A percentile compares a stretch with the other conserved stretches of the same genome.
phyloP scores from a whole-genome alignment of 2,888 invertebrate genomes.

The Latheticus oryzae region DNA sequence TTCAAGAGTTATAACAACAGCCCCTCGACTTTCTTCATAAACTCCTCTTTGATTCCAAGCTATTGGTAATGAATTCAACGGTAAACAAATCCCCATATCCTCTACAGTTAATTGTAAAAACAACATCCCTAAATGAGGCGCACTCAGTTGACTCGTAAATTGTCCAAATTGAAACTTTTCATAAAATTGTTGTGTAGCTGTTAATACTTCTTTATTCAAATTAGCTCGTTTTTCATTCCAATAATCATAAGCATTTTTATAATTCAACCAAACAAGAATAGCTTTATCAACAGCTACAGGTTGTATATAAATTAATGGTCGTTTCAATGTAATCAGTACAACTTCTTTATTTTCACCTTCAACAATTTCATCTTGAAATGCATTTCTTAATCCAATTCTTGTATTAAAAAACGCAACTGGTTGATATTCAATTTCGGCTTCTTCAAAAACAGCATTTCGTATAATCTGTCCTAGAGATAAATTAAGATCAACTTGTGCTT shows the following conservation, averaged over 20 bases:
- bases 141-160: slow-evolving; percentile 78
- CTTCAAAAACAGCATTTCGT: slow-evolving; percentile 94
- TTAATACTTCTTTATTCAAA: slow-evolving; percentile 87
- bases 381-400: slow-evolving; percentile 75
- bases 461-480: slow-evolving; percentile 94
- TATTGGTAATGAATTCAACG: slow-evolving; percentile 84
- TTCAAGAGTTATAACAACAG: slow-evolving; percentile 95
- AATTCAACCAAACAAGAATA: slow-evolving; percentile 98
- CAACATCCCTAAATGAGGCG: slow-evolving; percentile 86
- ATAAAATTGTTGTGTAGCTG: slow-evolving; percentile 76
- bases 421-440: slow-evolving; percentile 97
- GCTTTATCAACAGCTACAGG: slow-evolving; percentile 98
- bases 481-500: slow-evolving; percentile 93
- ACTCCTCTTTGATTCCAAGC: slow-evolving; percentile 75
- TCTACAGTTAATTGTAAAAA: slow-evolving; percentile 95
- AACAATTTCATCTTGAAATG: slow-evolving; percentile 77
- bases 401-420: slow-evolving; percentile 99
- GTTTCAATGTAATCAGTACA: slow-evolving; percentile 88
- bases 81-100: slow-evolving; percentile 96
- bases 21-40: slow-evolving; percentile 87
- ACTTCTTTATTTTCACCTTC: slow-evolving; percentile 85
- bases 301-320: slow-evolving; percentile 96
- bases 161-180: slow-evolving; percentile 85
- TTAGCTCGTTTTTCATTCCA: slow-evolving; percentile 97
- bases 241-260: slow-evolving; percentile 99